These are phyloP conservation scores for Zootoca vivipara DNA, from an alignment of 2,113 vertebrate species.

Conservation along the genomic window DNA sequence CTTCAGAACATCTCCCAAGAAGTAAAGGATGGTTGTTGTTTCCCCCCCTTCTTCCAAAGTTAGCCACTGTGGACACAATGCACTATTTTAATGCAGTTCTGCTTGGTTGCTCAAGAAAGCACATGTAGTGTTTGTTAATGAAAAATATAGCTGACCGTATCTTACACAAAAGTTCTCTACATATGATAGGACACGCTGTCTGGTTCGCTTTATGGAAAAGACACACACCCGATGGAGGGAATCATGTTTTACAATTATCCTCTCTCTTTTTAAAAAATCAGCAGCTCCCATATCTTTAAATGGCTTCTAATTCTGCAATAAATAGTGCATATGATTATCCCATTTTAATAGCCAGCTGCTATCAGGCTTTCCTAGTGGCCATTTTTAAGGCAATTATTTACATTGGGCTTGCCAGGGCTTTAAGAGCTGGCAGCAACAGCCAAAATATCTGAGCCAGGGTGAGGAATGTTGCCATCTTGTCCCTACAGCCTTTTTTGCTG, in stretches of 20 bases:
- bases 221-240: too few relatives aligned
- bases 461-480: neutral
- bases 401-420: neutral
- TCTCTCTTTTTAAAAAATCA: neutral
- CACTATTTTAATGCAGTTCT: neutral
- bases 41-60: neutral
- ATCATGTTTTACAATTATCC: neutral
- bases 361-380: neutral
- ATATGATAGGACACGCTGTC: neutral
- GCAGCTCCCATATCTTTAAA: neutral
- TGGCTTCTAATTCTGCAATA: neutral
- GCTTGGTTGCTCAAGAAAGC: neutral
- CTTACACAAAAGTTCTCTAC: neutral
- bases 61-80: neutral
- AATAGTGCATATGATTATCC: neutral
- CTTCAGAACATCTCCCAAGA: slow-evolving; percentile 27
- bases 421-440: neutral
- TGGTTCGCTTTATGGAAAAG: neutral
- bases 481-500: neutral
- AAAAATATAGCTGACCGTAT: neutral
- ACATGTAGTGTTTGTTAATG: neutral
- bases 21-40: neutral
- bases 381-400: neutral
- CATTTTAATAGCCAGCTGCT: neutral
- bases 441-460: neutral